phyloP scores from a whole-genome alignment of 2,888 invertebrate species.

The Agrochola circellaris region DNA sequence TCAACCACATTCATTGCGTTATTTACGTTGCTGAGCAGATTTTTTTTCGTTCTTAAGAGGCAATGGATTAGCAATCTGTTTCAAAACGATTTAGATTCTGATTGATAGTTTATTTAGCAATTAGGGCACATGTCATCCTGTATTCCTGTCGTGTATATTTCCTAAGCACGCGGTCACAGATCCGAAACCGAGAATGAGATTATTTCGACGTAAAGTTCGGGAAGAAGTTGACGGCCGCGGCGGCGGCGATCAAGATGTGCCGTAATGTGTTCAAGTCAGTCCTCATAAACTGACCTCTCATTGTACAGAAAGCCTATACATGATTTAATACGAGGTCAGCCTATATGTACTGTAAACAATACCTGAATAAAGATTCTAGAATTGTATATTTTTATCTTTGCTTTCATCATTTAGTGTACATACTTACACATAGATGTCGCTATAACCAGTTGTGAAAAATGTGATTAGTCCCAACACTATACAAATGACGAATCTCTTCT shows the following conservation, averaged over 20 bases:
- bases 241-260: background rate
- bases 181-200: background rate
- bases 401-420: background rate
- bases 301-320: background rate
- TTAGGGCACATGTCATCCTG: too few species aligned
- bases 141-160: background rate
- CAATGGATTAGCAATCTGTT: too few species aligned
- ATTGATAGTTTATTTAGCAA: too few species aligned
- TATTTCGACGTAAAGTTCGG: background rate
- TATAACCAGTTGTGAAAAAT: constrained; percentile 10
- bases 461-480: constrained; percentile 61
- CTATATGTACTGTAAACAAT: too few species aligned
- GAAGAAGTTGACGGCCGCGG: too few species aligned
- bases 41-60: too few species aligned
- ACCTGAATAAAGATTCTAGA: too few species aligned
- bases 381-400: background rate
- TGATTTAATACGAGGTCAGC: too few species aligned
- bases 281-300: background rate
- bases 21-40: too few species aligned
- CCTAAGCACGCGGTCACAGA: too few species aligned
- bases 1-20: too few species aligned
- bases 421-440: constrained; percentile 50
- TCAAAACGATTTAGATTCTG: too few species aligned
- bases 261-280: background rate
- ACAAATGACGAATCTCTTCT: constrained; percentile 58